Conservation (phyloP, 2,797 vertebrate species). For the Mycteria americana region DNA sequence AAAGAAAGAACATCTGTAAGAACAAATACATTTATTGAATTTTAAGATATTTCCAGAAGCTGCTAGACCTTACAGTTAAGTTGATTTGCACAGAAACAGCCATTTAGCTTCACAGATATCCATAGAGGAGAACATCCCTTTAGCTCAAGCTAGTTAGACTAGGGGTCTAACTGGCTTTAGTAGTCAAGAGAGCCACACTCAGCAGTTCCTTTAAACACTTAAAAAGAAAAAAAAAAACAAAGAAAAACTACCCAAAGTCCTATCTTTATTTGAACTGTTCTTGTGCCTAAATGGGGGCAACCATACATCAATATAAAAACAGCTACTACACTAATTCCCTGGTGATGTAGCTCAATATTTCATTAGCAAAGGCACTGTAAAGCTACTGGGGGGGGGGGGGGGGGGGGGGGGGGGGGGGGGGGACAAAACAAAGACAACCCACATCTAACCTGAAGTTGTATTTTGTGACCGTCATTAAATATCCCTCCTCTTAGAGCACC, state of each 20-base stretch:
- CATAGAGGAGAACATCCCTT: not conserved
- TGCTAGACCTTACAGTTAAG: not conserved
- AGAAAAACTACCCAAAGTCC: not conserved
- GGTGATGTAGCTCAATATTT: not conserved
- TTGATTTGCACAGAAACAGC: not conserved
- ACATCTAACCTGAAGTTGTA: not conserved
- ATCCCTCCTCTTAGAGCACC: not conserved
- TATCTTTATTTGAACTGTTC: not conserved
- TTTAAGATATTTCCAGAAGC: not conserved
- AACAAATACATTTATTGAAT: not conserved
- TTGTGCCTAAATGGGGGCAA: not conserved
- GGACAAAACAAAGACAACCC: not conserved
- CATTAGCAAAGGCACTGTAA: not conserved
- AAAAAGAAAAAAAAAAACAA: not conserved
- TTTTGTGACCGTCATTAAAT: not conserved
- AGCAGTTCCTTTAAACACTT: not conserved
- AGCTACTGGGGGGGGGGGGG: not conserved
- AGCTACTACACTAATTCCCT: not conserved
- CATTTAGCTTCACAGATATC: not conserved
- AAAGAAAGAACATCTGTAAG: not conserved
- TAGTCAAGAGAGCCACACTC: not conserved
- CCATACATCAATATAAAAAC: not conserved
- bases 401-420: accelerated
- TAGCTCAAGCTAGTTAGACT: not conserved
- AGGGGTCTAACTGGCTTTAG: not conserved